Percentiles rank a stretch among this genome's conserved stretches.
These are phyloP conservation scores for Chaenodraco wilsoni DNA, from an alignment of 2,797 vertebrate species.

Conservation along the genomic window DNA sequence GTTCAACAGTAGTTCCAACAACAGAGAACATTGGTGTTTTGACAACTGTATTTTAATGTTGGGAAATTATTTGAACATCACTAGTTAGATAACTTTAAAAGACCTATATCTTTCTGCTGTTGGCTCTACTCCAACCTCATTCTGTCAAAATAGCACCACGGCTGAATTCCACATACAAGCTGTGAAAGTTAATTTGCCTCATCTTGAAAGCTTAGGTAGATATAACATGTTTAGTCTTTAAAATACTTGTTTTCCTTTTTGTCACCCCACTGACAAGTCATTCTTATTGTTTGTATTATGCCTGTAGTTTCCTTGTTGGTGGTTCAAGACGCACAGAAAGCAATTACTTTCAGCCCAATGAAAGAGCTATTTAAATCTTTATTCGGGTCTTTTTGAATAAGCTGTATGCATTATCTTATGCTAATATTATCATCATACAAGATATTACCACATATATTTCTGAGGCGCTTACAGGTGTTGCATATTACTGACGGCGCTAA, in stretches of 20 bases:
- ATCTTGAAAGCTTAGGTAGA: not conserved
- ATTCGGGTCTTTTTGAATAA: conserved; percentile 15
- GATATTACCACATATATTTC: conserved; percentile 7
- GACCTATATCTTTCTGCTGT: conserved; percentile 32
- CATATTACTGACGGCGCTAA: conserved; percentile 1
- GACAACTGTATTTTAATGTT: conserved; percentile 5
- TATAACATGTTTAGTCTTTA: conserved; percentile 2
- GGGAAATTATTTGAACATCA: conserved; percentile 28
- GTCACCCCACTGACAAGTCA: conserved; percentile 13
- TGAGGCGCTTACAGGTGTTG: conserved; percentile 7
- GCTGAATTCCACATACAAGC: conserved; percentile 11
- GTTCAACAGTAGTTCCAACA: conserved; percentile 28
- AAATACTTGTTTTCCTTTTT: not conserved
- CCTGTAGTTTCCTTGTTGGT: conserved; percentile 9
- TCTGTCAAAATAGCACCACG: conserved; percentile 18
- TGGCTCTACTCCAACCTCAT: conserved; percentile 23
- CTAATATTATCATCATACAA: conserved; percentile 23
- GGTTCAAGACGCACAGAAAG: conserved; percentile 22
- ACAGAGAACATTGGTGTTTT: conserved; percentile 29
- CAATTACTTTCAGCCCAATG: conserved; percentile 25
- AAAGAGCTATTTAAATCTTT: conserved; percentile 18
- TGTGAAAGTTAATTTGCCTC: not conserved
- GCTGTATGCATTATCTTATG: conserved; percentile 1
- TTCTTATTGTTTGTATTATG: conserved; percentile 2
- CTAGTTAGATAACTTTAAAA: conserved; percentile 20